Base-by-base conservation (phyloP, 2,797 vertebrate species). In the Iguana delicatissima region DNA sequence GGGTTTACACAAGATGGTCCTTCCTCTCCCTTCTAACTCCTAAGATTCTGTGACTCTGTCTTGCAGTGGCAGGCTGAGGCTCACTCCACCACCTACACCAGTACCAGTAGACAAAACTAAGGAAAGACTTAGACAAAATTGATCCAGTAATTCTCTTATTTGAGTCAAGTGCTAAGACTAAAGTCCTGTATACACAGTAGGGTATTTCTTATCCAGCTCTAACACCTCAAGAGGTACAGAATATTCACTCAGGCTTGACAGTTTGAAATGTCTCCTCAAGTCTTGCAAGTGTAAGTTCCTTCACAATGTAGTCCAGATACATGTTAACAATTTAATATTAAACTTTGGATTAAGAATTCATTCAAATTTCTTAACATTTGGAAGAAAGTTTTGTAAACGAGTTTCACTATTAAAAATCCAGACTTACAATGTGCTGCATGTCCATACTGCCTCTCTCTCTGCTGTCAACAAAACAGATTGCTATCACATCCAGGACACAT, bases 251-350 rank as follows among this genome's bases (percentile, higher is more conserved):
- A 62, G 59, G 38, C 82, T 64, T 6, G 18, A 22, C 6, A 90
- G 22, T 86, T 84, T 80, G 84, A 95, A 89, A 92, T n/a, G 3
- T 4, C 85, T 42, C 50, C 3, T 42, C 24, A 79, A 82, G 86
- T 57, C 82, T 96, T 95, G 94, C 4, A 50, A 83, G 92, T 52
- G 91, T 87, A 94, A 95, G 93, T 95, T 96, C 81, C 74, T 80
- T 93, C 24, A 92, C 92, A 92, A 91, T 77, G 93, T 94, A 96
- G 95, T 93, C 90, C 92, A 96, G 92, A 90, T 77, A 86, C 2
- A 90, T 20, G 86, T 97, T 96, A 97, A 97, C 97, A 92, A 55
- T 97, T 97, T 95, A 96, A 97, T 96, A 96, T 84, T 94, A 97
- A 96, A 94, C 88, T 94, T 32, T 80, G 22, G 89, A 96, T 97